Evolutionary conservation across 2,113 vertebrate genomes (phyloP).

Genomic region (Xenotilapia flavipinnis): DNA sequence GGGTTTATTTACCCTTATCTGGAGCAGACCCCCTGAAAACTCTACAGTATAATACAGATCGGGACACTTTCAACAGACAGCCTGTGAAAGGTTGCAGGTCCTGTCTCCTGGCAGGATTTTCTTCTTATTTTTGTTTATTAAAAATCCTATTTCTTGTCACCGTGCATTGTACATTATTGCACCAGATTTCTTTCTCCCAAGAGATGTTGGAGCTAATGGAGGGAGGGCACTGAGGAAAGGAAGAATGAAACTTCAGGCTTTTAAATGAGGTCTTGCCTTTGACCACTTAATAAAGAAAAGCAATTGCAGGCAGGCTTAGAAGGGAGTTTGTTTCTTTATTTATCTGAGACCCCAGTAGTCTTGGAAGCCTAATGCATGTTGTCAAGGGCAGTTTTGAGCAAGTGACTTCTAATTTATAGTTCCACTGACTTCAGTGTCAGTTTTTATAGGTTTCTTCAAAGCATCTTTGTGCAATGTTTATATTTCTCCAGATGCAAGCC

Average conservation of each 20-base stretch:
- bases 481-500: not conserved
- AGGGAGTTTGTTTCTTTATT: not conserved
- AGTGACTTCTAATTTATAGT: not conserved
- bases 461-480: not conserved
- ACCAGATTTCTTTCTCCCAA: conserved; percentile 15
- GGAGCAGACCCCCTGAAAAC: conserved; percentile 22
- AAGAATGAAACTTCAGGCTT: conserved; percentile 2
- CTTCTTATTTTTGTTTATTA: conserved; percentile 59
- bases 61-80: conserved; percentile 14
- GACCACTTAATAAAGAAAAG: conserved; percentile 44
- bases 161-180: conserved; percentile 44
- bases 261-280: conserved; percentile 19
- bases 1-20: conserved; percentile 68
- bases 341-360: not conserved
- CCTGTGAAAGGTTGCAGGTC: not conserved
- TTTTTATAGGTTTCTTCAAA: not conserved
- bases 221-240: not conserved
- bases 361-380: not conserved
- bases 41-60: conserved; percentile 10
- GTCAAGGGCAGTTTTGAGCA: not conserved
- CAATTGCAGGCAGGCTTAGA: conserved; percentile 18
- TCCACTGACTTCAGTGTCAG: not conserved
- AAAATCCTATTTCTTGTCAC: conserved; percentile 51
- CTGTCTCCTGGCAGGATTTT: conserved; percentile 26
- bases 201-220: conserved; percentile 7